Evolutionary conservation across 2,113 vertebrate genomes (phyloP), one percentile per base, ranked within the genome.

Genomic region (Mus spicilegus): DNA sequence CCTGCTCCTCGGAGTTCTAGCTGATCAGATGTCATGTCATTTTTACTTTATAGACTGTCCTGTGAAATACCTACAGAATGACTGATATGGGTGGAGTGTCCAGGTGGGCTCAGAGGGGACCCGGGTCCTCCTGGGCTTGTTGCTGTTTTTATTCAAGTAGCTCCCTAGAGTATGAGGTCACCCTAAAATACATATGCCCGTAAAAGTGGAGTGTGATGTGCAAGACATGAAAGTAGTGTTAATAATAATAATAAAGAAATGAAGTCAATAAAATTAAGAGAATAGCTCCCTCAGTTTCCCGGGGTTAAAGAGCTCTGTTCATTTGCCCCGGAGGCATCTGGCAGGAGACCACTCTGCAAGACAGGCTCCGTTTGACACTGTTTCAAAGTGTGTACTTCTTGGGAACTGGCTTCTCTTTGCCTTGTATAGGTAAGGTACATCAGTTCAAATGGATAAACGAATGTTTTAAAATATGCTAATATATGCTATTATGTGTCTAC

Each of bases 221-320:
- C 89, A 93, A 91, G 54, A 91, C 54, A 11, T 5, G 16, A 88
- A 69, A 70, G 42, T 19, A n/a, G 13, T 17, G 11, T 87, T 89
- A 61, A 67, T 42, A 86, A 90, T 89, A 61, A 67, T 42, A 86
- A 88, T 67, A 67, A 87, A 88, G 78, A 93, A 91, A 87, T 76
- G 30, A 90, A 58, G 76, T 26, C 58, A 72, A 36, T 87, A 81
- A 80, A 91, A 39, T 58, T 46, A 89, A 92, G 87, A 73, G 19
- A 76, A 8, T 61, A 56, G 76, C 65, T 95, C 39, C 13, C 69
- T 91, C 49, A 58, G 46, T 78, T 88, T 80, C 46, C 73, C 67
- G 36, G 46, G 81, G 7, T 75, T 76, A 67, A 93, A 87, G 63
- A 81, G 78, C 46, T 92, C 73, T 87, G 72, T 95, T 46, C 78